Percentiles rank a stretch among this genome's conserved stretches.
Evolutionary conservation across 2,113 vertebrate genomes (phyloP).

Genomic region (Pterophyllum scalare): DNA sequence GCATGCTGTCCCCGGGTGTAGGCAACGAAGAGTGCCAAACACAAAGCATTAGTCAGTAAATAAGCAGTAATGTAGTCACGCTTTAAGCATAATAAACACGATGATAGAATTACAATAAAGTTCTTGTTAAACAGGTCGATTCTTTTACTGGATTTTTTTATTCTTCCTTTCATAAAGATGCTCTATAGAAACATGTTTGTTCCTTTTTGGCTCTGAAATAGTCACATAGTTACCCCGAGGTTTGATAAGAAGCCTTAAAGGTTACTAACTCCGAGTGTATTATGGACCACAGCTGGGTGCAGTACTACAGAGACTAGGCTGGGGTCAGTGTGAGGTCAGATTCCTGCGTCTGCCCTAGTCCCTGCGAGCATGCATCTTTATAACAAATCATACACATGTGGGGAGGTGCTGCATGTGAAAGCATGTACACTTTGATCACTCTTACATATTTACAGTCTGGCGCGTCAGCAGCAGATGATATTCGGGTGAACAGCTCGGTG

Average conservation of each 20-base stretch:
- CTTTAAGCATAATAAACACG: background rate
- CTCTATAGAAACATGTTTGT: background rate
- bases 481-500: conserved; percentile 7
- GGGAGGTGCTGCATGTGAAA: background rate
- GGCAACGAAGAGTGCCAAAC: background rate
- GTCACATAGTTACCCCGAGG: background rate
- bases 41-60: background rate
- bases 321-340: background rate
- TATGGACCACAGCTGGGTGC: too few species aligned
- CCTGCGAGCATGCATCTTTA: background rate
- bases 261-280: background rate
- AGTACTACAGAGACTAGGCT: background rate
- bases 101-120: background rate
- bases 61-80: background rate
- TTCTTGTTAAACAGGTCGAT: background rate
- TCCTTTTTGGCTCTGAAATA: background rate
- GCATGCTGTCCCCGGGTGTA: background rate
- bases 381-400: background rate
- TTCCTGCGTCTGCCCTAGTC: background rate
- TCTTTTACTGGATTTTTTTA: background rate
- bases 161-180: background rate
- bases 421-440: background rate
- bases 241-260: background rate
- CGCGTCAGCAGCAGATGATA: background rate
- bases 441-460: background rate